Evolutionary conservation across 2,888 invertebrate genomes (phyloP), one percentile per base, ranked within the genome.

Genomic region (Caenorhabditis imperialis): DNA sequence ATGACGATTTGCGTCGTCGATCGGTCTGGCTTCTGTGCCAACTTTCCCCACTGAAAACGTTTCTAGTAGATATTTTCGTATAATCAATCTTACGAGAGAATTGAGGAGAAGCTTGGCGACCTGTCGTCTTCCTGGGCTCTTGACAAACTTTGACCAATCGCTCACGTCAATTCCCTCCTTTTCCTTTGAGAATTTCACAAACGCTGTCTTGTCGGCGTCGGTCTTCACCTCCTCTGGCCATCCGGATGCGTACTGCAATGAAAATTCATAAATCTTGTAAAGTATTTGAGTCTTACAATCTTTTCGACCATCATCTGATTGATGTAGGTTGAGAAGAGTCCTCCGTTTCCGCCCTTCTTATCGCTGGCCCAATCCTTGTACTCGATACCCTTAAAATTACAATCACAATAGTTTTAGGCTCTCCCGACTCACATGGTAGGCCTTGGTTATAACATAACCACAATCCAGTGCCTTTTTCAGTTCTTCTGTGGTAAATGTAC

Each of bases 271-370:
- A n/a, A 10, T 30, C 18, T 1, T 30, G 7, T 12, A 30, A n/a
- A 48, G 3, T 20, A 2, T 8, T 7, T 3, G 10, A 0, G 14
- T 37, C 51, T 51, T 12, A 51, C 51, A 25, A 53, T 53, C 18
- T 53, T 53, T 7, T 53, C 38, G 14, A n/a, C 53, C 40, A 53
- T 40, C 38, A 40, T 53, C 10, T 37, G 38, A n/a, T 53, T 53
- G 8, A 53, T 40, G 12, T 53, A 53, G 0, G 25, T 16, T 0
- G 53, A 27, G 40, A 53, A 53, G 12, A 53, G 40, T 8, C 53
- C 53, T 2, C 53, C 53, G 14, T 25, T 14, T 8, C 53, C 53
- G 1, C 18, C 12, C 1, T 14, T 40, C 16, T 53, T 20, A 6
- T 53, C 40, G n/a, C 27, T 38, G 10, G 16, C 38, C 53, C 53